A percentile compares a stretch with the other conserved stretches of the same genome.
These are phyloP conservation scores for Ormyrus labotus DNA, from an alignment of 2,888 invertebrate species.

Conservation along the genomic window DNA sequence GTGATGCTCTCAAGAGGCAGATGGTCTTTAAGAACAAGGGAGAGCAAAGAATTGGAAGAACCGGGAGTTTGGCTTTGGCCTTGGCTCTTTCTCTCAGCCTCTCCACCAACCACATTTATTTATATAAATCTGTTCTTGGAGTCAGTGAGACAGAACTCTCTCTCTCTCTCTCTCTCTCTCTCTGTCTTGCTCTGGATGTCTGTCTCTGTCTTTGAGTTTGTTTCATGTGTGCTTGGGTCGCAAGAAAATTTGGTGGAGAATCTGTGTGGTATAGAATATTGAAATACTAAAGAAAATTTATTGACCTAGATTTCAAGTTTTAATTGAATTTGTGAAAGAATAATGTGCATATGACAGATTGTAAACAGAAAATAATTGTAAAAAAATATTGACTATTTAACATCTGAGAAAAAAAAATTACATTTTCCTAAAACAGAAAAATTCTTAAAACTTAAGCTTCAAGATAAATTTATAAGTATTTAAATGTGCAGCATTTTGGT, in stretches of 20 bases:
- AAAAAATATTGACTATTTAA: too few relatives aligned
- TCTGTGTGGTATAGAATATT: constrained; percentile 15
- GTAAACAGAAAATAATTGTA: too few relatives aligned
- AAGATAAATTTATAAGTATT: too few relatives aligned
- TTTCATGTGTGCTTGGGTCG: constrained; percentile 19
- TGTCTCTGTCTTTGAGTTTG: constrained; percentile 7
- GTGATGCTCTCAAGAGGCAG: neutral
- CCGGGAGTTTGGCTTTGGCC: constrained; percentile 57
- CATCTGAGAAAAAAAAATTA: too few relatives aligned
- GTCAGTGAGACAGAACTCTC: constrained; percentile 39
- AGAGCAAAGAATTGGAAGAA: constrained; percentile 41
- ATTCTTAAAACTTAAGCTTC: too few relatives aligned
- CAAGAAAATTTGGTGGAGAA: constrained; percentile 12
- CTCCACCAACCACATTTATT: constrained; percentile 53
- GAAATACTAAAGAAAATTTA: constrained; percentile 9
- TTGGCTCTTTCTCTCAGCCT: constrained; percentile 50
- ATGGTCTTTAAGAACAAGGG: constrained; percentile 16
- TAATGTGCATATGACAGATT: too few relatives aligned
- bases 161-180: constrained; percentile 19
- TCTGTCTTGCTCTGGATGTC: neutral
- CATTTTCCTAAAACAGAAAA: too few relatives aligned
- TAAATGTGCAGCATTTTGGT: too few relatives aligned
- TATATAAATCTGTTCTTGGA: constrained; percentile 56
- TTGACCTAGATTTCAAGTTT: constrained; percentile 9
- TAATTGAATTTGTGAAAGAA: neutral